Base-by-base conservation (phyloP, 2,113 vertebrate genomes). In the Vidua chalybeata region DNA sequence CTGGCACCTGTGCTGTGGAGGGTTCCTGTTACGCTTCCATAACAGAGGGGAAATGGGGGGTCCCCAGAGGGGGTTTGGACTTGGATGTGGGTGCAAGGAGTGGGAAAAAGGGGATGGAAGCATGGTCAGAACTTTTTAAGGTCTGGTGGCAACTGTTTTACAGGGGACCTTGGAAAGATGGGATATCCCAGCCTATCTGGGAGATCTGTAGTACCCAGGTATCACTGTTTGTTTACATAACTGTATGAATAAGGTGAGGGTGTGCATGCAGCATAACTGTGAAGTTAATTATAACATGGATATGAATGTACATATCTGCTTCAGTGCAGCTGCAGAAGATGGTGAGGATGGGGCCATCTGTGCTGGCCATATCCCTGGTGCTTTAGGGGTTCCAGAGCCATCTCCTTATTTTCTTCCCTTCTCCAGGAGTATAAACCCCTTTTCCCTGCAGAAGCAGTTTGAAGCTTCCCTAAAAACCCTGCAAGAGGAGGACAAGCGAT, bases 401-500 rank as follows among this genome's bases (percentile, higher is more conserved):
- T 59, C 11, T 35, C 24, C 16, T n/a, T 3, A 9, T 11, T 45
- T 84, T 67, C 19, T 12, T 15, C 24, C 13, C 9, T 24, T 27
- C 7, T 63, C 6, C 9, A 31, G 28, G 20, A 51, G 33, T 28
- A 28, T 33, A 74, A 74, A 5, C 8, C 12, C 20, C 10, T 35
- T 80, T 63, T 46, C 24, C 9, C 16, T 12, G 11, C 26, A 59
- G 56, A 68, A 76, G 22, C n/a, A 2, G 39, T 48, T 43, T 8
- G 16, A 59, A 76, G 22, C 30, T 58, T 48, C 63, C 45, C 15
- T 56, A 18, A 69, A 64, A 59, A 3, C 26, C 43, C 13, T 58
- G 23, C 39, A 48, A 33, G 67, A 84, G 48, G 67, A 75, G 26
- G 15, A 41, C 0, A 0, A 71, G 16, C 0, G 0, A 18, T 0